Percentiles rank a stretch among this genome's conserved stretches.
Evolutionary conservation across 2,113 vertebrate species (phyloP).

Genomic region (Pseudorasbora parva): DNA sequence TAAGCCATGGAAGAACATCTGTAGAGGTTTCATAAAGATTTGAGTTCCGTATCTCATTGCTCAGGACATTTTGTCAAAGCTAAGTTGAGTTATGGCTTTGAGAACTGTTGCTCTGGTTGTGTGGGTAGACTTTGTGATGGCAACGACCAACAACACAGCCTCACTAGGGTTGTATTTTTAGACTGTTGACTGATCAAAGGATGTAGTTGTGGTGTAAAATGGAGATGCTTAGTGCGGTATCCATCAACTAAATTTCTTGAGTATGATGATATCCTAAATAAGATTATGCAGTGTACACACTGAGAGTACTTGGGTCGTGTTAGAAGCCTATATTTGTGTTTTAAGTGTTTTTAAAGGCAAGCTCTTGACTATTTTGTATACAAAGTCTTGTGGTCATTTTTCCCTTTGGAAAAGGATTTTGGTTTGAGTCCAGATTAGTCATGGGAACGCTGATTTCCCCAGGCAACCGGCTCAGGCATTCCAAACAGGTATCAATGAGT

Average conservation of each 20-base stretch:
- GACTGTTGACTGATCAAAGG: conserved; percentile 42
- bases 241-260: conserved; percentile 5
- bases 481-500: conserved; percentile 30
- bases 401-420: not conserved
- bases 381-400: not conserved
- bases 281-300: not conserved
- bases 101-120: not conserved
- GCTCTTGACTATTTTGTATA: not conserved
- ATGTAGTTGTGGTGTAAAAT: conserved; percentile 34
- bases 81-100: not conserved
- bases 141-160: conserved; percentile 33
- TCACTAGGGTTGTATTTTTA: conserved; percentile 40
- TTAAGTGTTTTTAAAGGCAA: conserved; percentile 1
- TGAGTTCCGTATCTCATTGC: not conserved
- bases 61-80: conserved; percentile 18
- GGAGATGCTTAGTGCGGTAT: not conserved
- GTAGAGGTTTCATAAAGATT: conserved; percentile 3
- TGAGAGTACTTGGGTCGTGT: not conserved
- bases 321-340: not conserved
- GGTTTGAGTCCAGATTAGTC: not conserved
- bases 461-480: conserved; percentile 18
- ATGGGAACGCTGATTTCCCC: conserved; percentile 10
- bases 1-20: not conserved
- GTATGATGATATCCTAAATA: not conserved
- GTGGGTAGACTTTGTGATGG: conserved; percentile 31